These are phyloP conservation scores for Hyles lineata DNA, from an alignment of 2,888 invertebrate genomes.

Conservation along the genomic window DNA sequence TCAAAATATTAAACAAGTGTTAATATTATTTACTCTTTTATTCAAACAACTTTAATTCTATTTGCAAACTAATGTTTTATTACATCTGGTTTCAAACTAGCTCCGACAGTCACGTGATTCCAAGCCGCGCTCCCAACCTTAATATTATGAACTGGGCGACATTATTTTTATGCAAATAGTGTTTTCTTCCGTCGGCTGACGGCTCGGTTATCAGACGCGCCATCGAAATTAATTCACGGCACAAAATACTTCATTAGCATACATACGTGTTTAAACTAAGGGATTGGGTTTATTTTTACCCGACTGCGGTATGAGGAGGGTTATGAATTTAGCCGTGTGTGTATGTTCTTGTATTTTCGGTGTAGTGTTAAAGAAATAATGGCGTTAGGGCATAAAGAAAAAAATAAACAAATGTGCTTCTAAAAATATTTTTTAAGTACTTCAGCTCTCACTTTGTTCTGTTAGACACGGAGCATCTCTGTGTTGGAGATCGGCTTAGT, in stretches of 20 bases:
- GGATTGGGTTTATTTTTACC: background rate
- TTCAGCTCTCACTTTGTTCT: too few species aligned
- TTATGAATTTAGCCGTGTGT: background rate
- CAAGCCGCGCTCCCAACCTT: background rate
- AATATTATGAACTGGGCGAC: background rate
- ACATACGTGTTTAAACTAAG: background rate
- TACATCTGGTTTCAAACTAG: background rate
- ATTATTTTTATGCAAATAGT: slow-evolving; percentile 9
- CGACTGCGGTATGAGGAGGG: background rate
- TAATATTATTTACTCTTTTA: too few species aligned
- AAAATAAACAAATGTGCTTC: too few species aligned
- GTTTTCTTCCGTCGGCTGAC: slow-evolving; percentile 11
- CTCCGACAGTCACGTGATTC: background rate
- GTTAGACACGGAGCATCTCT: too few species aligned
- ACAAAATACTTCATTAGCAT: slow-evolving; percentile 9
- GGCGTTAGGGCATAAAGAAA: too few species aligned
- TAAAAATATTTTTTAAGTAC: too few species aligned
- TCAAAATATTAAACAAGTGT: too few species aligned
- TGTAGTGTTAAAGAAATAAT: background rate
- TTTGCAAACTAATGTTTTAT: background rate
- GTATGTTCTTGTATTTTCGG: background rate
- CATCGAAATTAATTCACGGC: slow-evolving; percentile 17
- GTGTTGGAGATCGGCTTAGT: too few species aligned
- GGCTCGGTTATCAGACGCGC: slow-evolving; percentile 14
- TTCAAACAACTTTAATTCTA: too few species aligned